These are phyloP conservation scores for Drosophila repletoides DNA, from an alignment of 1,140 invertebrate species.

Conservation along the genomic window DNA sequence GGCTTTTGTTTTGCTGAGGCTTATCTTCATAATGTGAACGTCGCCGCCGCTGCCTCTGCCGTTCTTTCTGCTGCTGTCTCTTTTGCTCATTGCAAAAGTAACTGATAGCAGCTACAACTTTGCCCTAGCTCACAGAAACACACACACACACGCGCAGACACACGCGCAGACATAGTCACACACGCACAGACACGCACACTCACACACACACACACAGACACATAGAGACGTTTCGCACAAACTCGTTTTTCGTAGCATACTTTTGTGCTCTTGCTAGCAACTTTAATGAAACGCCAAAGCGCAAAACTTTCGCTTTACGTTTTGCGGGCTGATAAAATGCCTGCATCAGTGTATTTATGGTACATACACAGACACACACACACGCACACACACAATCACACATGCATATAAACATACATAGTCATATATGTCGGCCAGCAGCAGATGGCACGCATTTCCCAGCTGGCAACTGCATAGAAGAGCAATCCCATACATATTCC, in stretches of 20 bases:
- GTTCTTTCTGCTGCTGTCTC: slow-evolving; percentile 15
- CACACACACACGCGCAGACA: background rate
- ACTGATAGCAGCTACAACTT: slow-evolving; percentile 72
- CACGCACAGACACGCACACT: background rate
- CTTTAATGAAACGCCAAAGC: slow-evolving; percentile 76
- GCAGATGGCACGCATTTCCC: slow-evolving; percentile 46
- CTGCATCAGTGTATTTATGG: slow-evolving; percentile 37
- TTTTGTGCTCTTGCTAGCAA: slow-evolving; percentile 64
- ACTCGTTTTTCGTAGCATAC: slow-evolving; percentile 64
- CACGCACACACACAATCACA: background rate
- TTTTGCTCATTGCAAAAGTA: slow-evolving; percentile 58
- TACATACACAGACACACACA: slow-evolving; percentile 3
- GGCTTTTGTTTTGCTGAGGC: slow-evolving; percentile 74
- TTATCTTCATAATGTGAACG: slow-evolving; percentile 78
- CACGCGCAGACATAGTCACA: background rate
- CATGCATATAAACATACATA: background rate
- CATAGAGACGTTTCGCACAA: slow-evolving; percentile 1
- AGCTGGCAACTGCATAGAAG: slow-evolving; percentile 50
- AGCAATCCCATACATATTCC: slow-evolving; percentile 16
- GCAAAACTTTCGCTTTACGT: slow-evolving; percentile 71
- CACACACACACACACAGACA: slow-evolving; percentile 1
- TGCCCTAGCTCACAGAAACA: slow-evolving; percentile 22
- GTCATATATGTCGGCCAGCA: background rate
- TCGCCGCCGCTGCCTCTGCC: slow-evolving; percentile 41
- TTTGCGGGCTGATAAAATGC: slow-evolving; percentile 68